These are phyloP conservation scores for Priocnemis perturbator DNA, from an alignment of 2,888 invertebrate species.

Conservation along the genomic window DNA sequence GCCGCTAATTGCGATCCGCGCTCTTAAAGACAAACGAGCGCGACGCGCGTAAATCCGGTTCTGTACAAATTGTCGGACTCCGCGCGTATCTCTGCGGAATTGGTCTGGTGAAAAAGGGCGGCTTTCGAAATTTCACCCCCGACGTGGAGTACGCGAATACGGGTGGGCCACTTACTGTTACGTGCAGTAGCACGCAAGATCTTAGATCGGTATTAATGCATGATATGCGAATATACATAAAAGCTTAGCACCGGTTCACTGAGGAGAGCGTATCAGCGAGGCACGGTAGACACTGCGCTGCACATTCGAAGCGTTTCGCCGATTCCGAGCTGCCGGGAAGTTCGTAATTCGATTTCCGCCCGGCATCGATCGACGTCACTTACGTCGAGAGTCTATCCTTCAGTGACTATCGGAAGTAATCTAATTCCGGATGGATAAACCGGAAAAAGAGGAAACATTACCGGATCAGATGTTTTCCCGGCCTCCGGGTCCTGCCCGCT, in stretches of 20 bases:
- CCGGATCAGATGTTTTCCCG: conserved; percentile 42
- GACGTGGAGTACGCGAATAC: no score
- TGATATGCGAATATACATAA: no score
- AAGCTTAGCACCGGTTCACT: background rate
- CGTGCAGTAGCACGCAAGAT: no score
- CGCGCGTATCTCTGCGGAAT: no score
- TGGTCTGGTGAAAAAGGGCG: no score
- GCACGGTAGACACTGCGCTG: conserved; percentile 11
- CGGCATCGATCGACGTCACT: conserved; percentile 28
- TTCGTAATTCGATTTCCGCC: conserved; percentile 47
- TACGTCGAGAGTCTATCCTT: conserved; percentile 34
- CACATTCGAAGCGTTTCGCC: conserved; percentile 12
- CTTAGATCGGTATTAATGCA: no score
- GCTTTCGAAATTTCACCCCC: no score
- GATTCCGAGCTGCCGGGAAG: conserved; percentile 22
- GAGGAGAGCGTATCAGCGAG: no score
- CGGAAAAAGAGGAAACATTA: conserved; percentile 45
- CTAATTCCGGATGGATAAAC: conserved; percentile 46
- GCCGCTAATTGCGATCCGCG: conserved; percentile 2
- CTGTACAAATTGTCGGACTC: no score
- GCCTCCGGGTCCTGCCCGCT: conserved; percentile 24
- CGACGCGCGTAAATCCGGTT: background rate
- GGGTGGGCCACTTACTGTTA: no score
- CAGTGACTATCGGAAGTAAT: conserved; percentile 47
- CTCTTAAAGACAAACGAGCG: background rate